phyloP scores from a whole-genome alignment of 2,888 invertebrate species.

The Polydrusus tereticollis region DNA sequence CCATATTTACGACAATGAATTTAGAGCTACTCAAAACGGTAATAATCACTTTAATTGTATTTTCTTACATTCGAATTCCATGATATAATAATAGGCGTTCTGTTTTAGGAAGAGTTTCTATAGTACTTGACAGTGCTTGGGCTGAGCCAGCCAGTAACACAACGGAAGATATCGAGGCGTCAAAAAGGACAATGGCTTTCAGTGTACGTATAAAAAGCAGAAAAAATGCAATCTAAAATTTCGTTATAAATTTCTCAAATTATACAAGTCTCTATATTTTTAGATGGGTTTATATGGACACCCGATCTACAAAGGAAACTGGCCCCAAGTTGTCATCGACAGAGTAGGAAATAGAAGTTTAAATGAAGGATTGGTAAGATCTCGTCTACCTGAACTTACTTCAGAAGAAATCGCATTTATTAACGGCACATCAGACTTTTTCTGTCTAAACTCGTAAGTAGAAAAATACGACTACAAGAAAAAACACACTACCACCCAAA shows the following conservation, averaged over 20 bases:
- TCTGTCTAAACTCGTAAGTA: conserved; percentile 74
- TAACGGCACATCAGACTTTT: conserved; percentile 76
- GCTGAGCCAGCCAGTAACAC: conserved; percentile 32
- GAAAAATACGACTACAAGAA: not conserved
- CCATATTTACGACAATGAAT: conserved; percentile 74
- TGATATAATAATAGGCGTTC: no score
- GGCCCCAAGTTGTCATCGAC: conserved; percentile 75
- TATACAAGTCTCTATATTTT: conserved; percentile 1
- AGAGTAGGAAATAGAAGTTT: conserved; percentile 71
- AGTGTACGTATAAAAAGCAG: no score
- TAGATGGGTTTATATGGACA: conserved; percentile 62
- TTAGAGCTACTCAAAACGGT: conserved; percentile 71
- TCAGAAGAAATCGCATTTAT: conserved; percentile 72
- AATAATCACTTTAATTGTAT: no score
- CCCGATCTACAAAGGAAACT: conserved; percentile 77
- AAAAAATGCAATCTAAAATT: no score
- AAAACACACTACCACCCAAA: no score
- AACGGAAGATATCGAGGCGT: conserved; percentile 25
- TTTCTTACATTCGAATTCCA: no score
- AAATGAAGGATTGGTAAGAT: conserved; percentile 66
- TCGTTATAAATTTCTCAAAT: no score
- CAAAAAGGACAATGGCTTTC: conserved; percentile 32
- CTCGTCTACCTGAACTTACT: conserved; percentile 75
- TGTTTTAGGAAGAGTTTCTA: conserved; percentile 42
- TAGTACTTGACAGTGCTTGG: conserved; percentile 44